Percentiles rank a stretch among this genome's conserved stretches.
These are phyloP conservation scores for Phaonia tiefii DNA, from an alignment of 2,888 invertebrate species.

Conservation along the genomic window DNA sequence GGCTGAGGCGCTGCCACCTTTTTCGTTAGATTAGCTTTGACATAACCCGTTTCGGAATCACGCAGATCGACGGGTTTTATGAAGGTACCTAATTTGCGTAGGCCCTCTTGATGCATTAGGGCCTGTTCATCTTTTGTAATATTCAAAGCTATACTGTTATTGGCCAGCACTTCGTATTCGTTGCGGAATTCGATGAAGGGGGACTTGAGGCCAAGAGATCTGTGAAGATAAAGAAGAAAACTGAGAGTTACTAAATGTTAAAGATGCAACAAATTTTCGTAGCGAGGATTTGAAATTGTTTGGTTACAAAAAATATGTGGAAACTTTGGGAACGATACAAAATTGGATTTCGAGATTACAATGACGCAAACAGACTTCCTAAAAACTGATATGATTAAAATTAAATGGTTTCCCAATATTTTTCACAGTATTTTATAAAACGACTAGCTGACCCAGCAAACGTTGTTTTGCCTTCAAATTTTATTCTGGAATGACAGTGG, in stretches of 20 bases:
- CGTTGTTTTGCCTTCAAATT: too few species aligned
- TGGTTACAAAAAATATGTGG: too few species aligned
- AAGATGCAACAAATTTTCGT: too few species aligned
- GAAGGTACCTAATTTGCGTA: slow-evolving; percentile 78
- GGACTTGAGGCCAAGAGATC: slow-evolving; percentile 79
- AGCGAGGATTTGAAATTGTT: too few species aligned
- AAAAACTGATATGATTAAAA: too few species aligned
- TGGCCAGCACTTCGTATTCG: slow-evolving; percentile 78
- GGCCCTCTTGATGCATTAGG: slow-evolving; percentile 79
- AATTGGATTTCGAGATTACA: too few species aligned
- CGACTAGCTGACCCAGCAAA: too few species aligned
- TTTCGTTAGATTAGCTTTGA: slow-evolving; percentile 78
- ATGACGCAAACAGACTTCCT: too few species aligned
- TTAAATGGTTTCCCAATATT: too few species aligned
- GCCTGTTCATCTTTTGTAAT: slow-evolving; percentile 80
- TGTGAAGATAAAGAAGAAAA: slow-evolving; percentile 67
- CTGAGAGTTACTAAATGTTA: background rate
- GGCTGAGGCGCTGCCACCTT: slow-evolving; percentile 71
- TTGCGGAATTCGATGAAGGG: slow-evolving; percentile 80
- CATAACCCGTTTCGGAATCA: slow-evolving; percentile 78
- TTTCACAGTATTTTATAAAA: too few species aligned
- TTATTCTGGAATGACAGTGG: too few species aligned
- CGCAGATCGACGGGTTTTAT: slow-evolving; percentile 79
- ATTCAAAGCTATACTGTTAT: slow-evolving; percentile 79
- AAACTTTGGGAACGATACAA: too few species aligned